Evolutionary conservation across 2,797 vertebrate genomes (phyloP).

Genomic region (Amniataba percoides): DNA sequence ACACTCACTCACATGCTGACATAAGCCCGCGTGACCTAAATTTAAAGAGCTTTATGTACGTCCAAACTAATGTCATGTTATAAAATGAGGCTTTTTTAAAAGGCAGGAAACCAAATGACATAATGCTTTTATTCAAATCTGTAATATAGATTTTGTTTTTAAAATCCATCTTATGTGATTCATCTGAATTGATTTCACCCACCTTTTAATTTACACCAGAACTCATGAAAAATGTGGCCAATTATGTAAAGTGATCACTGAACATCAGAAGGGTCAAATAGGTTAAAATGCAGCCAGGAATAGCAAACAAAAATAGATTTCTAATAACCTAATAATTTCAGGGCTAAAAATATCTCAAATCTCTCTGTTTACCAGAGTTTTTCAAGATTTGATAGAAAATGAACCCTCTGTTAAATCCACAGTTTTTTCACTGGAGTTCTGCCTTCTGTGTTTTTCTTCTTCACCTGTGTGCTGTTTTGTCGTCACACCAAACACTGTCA

Average conservation of each 20-base stretch:
- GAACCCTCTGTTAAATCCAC: neutral
- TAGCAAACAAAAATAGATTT: neutral
- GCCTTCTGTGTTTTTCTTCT: slow-evolving; percentile 1
- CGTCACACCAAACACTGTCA: slow-evolving; percentile 57
- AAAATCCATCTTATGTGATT: neutral
- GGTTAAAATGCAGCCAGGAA: neutral
- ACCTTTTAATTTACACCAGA: slow-evolving; percentile 13
- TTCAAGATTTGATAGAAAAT: neutral
- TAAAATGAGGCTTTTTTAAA: neutral
- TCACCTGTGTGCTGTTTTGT: slow-evolving; percentile 55
- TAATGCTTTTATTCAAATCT: neutral
- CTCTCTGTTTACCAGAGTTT: neutral
- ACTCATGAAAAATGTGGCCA: neutral
- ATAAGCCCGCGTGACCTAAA: slow-evolving; percentile 23
- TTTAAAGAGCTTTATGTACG: slow-evolving; percentile 14
- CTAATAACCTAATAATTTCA: neutral
- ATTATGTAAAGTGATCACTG: slow-evolving; percentile 3
- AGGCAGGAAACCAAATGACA: slow-evolving; percentile 16
- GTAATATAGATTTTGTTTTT: slow-evolving; percentile 4
- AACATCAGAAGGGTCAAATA: neutral
- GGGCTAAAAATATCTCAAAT: neutral
- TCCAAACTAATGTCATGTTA: neutral
- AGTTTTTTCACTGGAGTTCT: neutral
- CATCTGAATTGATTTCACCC: too few relatives aligned
- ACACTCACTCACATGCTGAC: slow-evolving; percentile 38